Conservation (phyloP, 2,113 vertebrate genomes). For the Hemiprocne comata region DNA sequence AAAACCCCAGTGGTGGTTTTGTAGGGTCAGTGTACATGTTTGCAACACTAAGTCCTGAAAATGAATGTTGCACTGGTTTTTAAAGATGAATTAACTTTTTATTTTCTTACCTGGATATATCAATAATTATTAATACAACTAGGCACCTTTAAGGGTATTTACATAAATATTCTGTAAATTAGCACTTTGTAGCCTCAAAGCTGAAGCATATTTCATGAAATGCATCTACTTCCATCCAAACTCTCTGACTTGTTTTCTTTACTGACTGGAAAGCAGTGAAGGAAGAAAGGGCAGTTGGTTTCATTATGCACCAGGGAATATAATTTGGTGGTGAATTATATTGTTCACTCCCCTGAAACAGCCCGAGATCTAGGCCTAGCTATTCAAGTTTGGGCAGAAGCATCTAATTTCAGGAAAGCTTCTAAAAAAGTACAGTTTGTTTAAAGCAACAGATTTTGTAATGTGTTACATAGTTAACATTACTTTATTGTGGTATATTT, state of each 20-base stretch:
- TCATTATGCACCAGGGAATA: not conserved
- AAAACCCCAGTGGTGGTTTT: not conserved
- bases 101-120: not conserved
- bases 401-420: not conserved
- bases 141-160: not conserved
- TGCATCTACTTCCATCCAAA: not conserved
- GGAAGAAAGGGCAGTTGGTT: not conserved
- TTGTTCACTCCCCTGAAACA: not conserved
- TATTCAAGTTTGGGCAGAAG: not conserved
- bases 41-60: not conserved
- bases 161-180: not conserved
- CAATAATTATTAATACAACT: not conserved
- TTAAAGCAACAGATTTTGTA: not conserved
- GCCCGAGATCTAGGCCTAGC: not conserved
- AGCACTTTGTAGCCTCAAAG: not conserved
- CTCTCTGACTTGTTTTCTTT: not conserved
- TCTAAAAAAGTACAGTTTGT: conserved; percentile 15
- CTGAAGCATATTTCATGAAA: not conserved
- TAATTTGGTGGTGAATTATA: not conserved
- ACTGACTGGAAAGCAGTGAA: not conserved
- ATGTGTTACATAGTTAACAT: not conserved
- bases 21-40: not conserved
- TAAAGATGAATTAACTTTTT: not conserved
- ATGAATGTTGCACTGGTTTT: not conserved
- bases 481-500: not conserved